Percentiles rank a stretch among this genome's conserved stretches.
phyloP scores from a whole-genome alignment of 2,888 invertebrate genomes.

The Acanthoscelides obtectus region DNA sequence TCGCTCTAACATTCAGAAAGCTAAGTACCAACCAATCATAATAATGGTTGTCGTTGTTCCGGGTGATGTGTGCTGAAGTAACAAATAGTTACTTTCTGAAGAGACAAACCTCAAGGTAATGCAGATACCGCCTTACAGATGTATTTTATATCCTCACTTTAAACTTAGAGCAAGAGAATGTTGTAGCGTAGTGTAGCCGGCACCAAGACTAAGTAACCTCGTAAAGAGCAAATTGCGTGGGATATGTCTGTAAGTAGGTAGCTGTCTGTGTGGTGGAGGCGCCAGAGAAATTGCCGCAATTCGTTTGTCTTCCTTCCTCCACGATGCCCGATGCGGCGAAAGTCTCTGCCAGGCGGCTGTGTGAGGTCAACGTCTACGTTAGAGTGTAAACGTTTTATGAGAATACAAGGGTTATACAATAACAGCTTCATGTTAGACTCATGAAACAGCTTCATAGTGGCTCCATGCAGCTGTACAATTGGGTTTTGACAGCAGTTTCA shows the following conservation, averaged over 20 bases:
- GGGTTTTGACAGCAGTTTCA: too few relatives aligned
- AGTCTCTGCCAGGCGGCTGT: background rate
- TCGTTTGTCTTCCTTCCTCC: slow-evolving; percentile 21
- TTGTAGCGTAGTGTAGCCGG: background rate
- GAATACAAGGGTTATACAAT: background rate
- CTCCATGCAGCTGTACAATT: too few relatives aligned
- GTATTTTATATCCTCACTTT: too few relatives aligned
- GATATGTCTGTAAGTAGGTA: slow-evolving; percentile 40
- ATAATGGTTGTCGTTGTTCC: too few relatives aligned
- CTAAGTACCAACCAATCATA: too few relatives aligned
- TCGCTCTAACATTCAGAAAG: too few relatives aligned
- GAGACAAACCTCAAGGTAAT: too few relatives aligned
- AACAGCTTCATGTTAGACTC: too few relatives aligned
- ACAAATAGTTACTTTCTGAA: too few relatives aligned
- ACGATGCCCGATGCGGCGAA: background rate
- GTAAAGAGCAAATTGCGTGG: slow-evolving; percentile 44
- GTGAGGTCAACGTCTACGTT: background rate
- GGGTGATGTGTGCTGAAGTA: too few relatives aligned
- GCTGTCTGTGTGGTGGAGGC: slow-evolving; percentile 28
- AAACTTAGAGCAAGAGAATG: background rate
- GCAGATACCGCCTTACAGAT: too few relatives aligned
- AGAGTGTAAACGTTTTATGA: background rate
- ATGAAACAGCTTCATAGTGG: too few relatives aligned
- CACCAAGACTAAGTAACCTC: slow-evolving; percentile 34
- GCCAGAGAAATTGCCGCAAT: slow-evolving; percentile 38